phyloP scores from a whole-genome alignment of 2,797 vertebrate species.

The Chelon labrosus region DNA sequence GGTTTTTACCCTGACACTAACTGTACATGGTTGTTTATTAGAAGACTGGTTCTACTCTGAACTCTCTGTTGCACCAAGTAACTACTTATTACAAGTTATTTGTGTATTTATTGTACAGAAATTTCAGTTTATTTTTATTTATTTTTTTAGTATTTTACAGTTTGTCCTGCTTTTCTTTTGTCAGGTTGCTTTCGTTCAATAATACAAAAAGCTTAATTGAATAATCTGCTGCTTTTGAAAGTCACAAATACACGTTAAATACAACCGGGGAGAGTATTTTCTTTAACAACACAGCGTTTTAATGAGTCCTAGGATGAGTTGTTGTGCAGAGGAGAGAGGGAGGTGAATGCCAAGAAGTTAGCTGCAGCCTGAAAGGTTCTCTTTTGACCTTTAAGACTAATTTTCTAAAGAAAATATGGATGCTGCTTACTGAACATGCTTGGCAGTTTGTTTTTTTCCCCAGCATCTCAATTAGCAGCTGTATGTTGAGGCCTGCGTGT shows the following conservation, averaged over 20 bases:
- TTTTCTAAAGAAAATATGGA: constrained; percentile 23
- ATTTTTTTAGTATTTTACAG: constrained; percentile 4
- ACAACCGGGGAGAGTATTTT: background rate
- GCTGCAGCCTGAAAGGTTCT: constrained; percentile 22
- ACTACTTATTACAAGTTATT: background rate
- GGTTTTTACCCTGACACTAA: background rate
- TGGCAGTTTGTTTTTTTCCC: constrained; percentile 19
- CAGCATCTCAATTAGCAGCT: constrained; percentile 43
- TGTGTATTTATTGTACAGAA: background rate
- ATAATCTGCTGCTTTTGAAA: constrained; percentile 23
- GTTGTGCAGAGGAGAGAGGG: constrained; percentile 14
- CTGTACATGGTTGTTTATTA: background rate
- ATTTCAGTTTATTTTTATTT: background rate
- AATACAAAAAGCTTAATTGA: constrained; percentile 13
- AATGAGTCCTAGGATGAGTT: constrained; percentile 26
- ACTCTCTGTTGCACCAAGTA: background rate
- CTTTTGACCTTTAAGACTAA: constrained; percentile 37
- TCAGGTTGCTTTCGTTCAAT: background rate
- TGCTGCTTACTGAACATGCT: constrained; percentile 20
- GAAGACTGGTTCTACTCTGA: no score
- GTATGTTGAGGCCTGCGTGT: constrained; percentile 8
- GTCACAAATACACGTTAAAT: background rate
- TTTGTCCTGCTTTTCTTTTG: background rate
- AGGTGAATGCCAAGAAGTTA: constrained; percentile 42
- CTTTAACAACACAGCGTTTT: constrained; percentile 21